A percentile compares a stretch with the other conserved stretches of the same genome.
Evolutionary conservation across 35 echinoderm and acorn worm genomes (phyloP).

Genomic region (Lytechinus pictus): DNA sequence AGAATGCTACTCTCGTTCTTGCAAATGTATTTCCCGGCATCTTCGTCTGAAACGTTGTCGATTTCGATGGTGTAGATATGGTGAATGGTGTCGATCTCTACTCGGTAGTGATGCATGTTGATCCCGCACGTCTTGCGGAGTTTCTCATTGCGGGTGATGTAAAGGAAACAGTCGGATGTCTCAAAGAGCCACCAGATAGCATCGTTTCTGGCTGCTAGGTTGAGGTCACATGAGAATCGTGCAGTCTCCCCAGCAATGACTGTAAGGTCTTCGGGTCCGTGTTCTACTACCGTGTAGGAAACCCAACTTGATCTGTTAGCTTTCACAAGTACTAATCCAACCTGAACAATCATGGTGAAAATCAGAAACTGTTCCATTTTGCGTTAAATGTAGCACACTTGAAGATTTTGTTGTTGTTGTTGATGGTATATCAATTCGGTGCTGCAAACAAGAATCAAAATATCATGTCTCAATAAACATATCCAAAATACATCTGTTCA

Average conservation of each 20-base stretch:
- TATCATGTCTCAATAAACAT: background rate
- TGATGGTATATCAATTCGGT: background rate
- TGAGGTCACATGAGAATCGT: constrained; percentile 35
- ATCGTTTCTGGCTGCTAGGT: background rate
- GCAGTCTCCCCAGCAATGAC: constrained; percentile 27
- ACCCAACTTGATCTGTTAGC: background rate
- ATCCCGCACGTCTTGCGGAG: constrained; percentile 23
- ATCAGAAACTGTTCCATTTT: background rate
- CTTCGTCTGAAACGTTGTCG: constrained; percentile 33
- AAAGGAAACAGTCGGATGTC: background rate
- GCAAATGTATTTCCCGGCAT: constrained; percentile 20
- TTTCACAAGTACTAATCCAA: background rate
- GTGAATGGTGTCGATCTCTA: constrained; percentile 17
- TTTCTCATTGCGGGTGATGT: constrained; percentile 34
- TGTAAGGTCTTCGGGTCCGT: background rate
- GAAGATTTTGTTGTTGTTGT: background rate
- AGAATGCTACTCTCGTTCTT: constrained; percentile 28
- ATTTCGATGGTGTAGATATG: constrained; percentile 34
- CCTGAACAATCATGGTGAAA: background rate
- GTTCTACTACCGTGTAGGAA: constrained; percentile 15
- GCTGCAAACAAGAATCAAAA: background rate
- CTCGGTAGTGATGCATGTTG: constrained; percentile 27
- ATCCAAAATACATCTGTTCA: background rate
- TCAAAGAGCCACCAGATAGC: constrained; percentile 47
- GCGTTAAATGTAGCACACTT: background rate